Conservation (phyloP, 2,888 invertebrate species). For the Agonopterix alstromeriana region DNA sequence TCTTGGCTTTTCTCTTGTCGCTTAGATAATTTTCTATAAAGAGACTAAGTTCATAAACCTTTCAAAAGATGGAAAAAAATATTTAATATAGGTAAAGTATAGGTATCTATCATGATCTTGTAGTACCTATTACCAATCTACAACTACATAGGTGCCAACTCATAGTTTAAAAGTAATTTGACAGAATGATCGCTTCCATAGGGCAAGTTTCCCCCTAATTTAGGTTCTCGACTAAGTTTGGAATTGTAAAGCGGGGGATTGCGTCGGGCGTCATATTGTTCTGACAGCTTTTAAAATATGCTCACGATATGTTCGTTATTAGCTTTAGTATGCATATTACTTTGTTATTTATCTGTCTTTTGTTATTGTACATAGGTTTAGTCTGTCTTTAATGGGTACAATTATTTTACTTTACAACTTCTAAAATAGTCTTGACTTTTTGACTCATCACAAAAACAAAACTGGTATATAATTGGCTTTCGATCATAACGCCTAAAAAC, state of each 20-base stretch:
- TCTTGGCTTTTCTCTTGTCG: too few relatives aligned
- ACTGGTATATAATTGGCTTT: too few relatives aligned
- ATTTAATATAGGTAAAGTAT: not conserved
- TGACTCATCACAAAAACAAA: too few relatives aligned
- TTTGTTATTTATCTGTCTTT: not conserved
- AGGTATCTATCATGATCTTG: too few relatives aligned
- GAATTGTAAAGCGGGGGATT: constrained; percentile 38
- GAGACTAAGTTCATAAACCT: too few relatives aligned
- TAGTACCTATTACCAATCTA: too few relatives aligned
- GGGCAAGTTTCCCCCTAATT: constrained; percentile 55
- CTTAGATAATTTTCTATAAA: too few relatives aligned
- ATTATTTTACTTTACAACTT: too few relatives aligned
- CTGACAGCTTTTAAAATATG: constrained; percentile 71
- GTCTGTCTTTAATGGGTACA: too few relatives aligned
- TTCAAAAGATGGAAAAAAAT: not conserved
- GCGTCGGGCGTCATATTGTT: constrained; percentile 55
- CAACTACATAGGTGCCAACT: constrained; percentile 8
- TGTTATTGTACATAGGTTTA: too few relatives aligned
- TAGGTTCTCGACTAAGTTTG: constrained; percentile 53
- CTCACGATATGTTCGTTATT: constrained; percentile 38
- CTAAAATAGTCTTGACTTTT: too few relatives aligned
- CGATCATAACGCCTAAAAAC: too few relatives aligned
- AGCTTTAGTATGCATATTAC: constrained; percentile 7
- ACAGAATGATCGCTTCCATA: constrained; percentile 24
- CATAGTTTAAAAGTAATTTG: constrained; percentile 45